Evolutionary conservation across 2,113 vertebrate species (phyloP).

Genomic region (Epinephelus moara): DNA sequence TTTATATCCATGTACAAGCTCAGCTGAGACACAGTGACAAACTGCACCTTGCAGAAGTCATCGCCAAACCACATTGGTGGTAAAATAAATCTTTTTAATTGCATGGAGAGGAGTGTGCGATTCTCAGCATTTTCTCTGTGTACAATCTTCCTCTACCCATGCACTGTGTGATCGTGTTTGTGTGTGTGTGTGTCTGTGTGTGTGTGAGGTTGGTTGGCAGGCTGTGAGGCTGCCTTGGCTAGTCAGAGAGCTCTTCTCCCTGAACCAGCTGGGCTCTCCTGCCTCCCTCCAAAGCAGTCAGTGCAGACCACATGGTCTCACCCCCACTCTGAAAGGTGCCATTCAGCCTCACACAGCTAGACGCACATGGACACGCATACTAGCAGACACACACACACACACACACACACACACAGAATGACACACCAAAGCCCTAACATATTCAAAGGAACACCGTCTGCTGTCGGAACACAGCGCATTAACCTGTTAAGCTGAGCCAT

Average conservation of each 20-base stretch:
- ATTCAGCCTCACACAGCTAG: conserved; percentile 59
- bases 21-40: conserved; percentile 55
- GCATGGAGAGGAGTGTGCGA: conserved; percentile 42
- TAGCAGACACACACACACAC: conserved; percentile 2
- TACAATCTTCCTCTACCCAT: conserved; percentile 44
- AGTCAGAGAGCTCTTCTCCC: conserved; percentile 77
- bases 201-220: conserved; percentile 73
- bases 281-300: conserved; percentile 76
- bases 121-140: conserved; percentile 47
- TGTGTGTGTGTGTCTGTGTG: conserved; percentile 32
- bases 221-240: conserved; percentile 72
- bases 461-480: conserved; percentile 38
- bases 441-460: conserved; percentile 50
- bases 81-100: conserved; percentile 69
- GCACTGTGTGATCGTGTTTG: conserved; percentile 26
- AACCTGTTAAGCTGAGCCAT: conserved; percentile 29
- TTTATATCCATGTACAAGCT: conserved; percentile 48
- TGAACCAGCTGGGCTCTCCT: conserved; percentile 84
- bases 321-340: conserved; percentile 76
- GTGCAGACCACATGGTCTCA: conserved; percentile 77
- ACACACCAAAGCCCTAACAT: conserved; percentile 22
- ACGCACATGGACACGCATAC: conserved; percentile 37
- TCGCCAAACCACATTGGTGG: conserved; percentile 48
- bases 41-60: conserved; percentile 50
- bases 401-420: not conserved